A percentile compares a stretch with the other conserved stretches of the same genome.
Conservation (phyloP, 2,797 vertebrate species). For the Steatocranus sp. region DNA sequence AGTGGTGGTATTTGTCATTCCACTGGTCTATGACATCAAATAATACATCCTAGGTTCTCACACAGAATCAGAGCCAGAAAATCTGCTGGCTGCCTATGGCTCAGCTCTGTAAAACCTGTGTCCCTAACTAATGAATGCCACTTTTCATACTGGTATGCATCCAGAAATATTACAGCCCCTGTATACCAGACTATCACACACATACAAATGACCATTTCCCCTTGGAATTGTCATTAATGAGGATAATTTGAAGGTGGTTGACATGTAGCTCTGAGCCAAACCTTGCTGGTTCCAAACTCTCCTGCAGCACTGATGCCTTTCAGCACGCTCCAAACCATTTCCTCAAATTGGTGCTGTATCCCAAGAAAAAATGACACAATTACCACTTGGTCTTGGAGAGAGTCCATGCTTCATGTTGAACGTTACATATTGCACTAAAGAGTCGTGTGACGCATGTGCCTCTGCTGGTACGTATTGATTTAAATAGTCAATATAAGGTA, state of each 20-base stretch:
- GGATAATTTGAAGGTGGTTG: constrained; percentile 75
- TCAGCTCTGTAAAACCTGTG: constrained; percentile 29
- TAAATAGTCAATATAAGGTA: background rate
- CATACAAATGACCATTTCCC: constrained; percentile 67
- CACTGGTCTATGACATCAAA: constrained; percentile 30
- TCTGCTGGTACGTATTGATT: background rate
- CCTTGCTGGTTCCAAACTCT: constrained; percentile 61
- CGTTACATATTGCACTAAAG: constrained; percentile 25
- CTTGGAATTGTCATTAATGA: constrained; percentile 69
- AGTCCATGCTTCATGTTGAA: constrained; percentile 29
- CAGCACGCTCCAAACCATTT: constrained; percentile 68
- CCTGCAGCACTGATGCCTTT: constrained; percentile 51
- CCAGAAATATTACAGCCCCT: constrained; percentile 45
- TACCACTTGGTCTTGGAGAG: constrained; percentile 53
- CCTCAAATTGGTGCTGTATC: constrained; percentile 61
- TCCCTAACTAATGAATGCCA: constrained; percentile 57
- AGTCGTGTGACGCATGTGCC: constrained; percentile 16
- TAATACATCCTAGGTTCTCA: constrained; percentile 36
- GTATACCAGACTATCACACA: constrained; percentile 47
- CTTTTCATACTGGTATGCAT: constrained; percentile 48
- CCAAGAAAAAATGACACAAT: constrained; percentile 59
- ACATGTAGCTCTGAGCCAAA: constrained; percentile 61
- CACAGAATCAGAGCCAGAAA: constrained; percentile 26
- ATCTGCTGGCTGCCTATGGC: constrained; percentile 15
- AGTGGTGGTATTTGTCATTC: constrained; percentile 7